phyloP scores from a whole-genome alignment of 2,113 vertebrate species.

The Passer montanus region DNA sequence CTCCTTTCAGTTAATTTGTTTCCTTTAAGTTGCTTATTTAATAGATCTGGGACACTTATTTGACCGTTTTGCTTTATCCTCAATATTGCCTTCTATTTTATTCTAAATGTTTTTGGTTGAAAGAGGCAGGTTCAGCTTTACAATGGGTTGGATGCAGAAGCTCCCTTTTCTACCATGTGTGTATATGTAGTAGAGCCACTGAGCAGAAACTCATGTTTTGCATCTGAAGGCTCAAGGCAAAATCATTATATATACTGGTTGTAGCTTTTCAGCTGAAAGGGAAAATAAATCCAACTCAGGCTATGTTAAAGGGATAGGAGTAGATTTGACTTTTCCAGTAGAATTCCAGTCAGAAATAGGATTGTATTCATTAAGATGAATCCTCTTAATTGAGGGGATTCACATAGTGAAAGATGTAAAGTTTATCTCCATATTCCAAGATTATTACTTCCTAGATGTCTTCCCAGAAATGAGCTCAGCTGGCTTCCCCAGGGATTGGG shows the following conservation, averaged over 20 bases:
- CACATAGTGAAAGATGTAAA: not conserved
- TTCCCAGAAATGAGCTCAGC: not conserved
- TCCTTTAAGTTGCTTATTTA: not conserved
- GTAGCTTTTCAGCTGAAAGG: not conserved
- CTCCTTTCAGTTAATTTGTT: not conserved
- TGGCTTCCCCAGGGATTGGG: not conserved
- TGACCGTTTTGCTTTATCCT: not conserved
- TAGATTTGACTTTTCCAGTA: not conserved
- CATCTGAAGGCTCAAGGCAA: not conserved
- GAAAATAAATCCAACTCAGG: not conserved
- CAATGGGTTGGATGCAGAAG: not conserved
- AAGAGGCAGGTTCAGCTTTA: not conserved
- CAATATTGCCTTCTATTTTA: not conserved
- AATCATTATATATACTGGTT: not conserved
- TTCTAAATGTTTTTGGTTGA: not conserved
- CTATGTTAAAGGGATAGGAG: not conserved
- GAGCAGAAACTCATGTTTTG: not conserved
- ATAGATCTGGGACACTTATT: not conserved
- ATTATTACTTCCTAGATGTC: not conserved
- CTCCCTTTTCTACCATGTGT: rapidly evolving
- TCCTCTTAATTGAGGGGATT: not conserved
- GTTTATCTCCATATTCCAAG: not conserved
- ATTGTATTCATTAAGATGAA: not conserved
- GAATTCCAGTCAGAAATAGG: not conserved
- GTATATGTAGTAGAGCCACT: not conserved